Evolutionary conservation across 2,113 vertebrate species (phyloP), one percentile per base, ranked within the genome.

Genomic region (Etheostoma spectabile): DNA sequence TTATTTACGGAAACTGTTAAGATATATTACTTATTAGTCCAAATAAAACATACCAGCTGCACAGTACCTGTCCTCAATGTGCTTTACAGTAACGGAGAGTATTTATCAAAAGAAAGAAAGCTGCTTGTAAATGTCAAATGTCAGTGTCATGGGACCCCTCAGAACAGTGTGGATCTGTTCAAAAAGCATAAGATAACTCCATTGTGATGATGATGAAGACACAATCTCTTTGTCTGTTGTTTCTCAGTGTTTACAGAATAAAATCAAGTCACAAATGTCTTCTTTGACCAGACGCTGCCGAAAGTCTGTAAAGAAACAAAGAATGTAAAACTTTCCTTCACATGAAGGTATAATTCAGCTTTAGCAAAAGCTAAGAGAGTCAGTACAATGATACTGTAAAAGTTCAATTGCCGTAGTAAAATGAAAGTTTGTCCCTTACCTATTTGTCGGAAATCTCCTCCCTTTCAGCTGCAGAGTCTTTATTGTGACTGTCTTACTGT

Each of bases 401-500:
- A 69, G 30, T 38, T 56, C 4, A 38, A 35, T 52, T 18, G 10
- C 10, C 2, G 38, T 42, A 42, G 11, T 42, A 11, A 42, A 70
- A 51, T 12, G 68, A 3, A 68, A 22, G 35, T 59, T 45, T 0
- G 14, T 38, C 46, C 35, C 5, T 72, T 79, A 90, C 89, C 90
- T 86, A 52, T 18, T 76, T 5, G 45, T 35, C 0, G 8, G 60
- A 49, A 33, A 19, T 69, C 19, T 78, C 52, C 67, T 56, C 13
- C 62, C 57, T 6, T 81, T 48, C 6, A 14, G 57, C 62, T 64
- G 45, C 63, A 56, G 70, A 15, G 33, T 83, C 80, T 33, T 79
- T 80, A 84, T 68, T n/a, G 65, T 66, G 18, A 62, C 53, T n/a
- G 48, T 52, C 57, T 85, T 74, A 52, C 30, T 30, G 30, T 30